Evolutionary conservation across 2,113 vertebrate species (phyloP).

Genomic region (Macheiramphus alcinus): DNA sequence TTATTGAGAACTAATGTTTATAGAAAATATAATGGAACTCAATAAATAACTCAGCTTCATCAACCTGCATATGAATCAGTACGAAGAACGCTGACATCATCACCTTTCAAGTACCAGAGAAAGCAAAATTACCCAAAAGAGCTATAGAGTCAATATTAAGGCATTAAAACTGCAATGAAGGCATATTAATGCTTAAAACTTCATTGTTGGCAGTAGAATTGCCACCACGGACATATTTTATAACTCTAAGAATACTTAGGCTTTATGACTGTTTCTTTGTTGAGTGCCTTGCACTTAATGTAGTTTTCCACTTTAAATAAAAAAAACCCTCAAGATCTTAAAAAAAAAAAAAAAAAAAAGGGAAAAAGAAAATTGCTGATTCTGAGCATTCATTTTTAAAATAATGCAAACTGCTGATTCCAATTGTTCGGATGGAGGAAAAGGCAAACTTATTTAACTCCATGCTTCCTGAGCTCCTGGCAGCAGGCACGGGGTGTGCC

Average conservation of each 20-base stretch:
- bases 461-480: conserved; percentile 66
- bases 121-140: conserved; percentile 88
- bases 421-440: conserved; percentile 71
- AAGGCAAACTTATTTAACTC: conserved; percentile 78
- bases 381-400: conserved; percentile 79
- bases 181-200: conserved; percentile 89
- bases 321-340: conserved; percentile 73
- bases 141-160: conserved; percentile 88
- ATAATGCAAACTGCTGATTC: conserved; percentile 85
- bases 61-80: conserved; percentile 88
- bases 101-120: conserved; percentile 87
- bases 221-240: conserved; percentile 86
- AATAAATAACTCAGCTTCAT: conserved; percentile 90
- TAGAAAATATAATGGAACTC: conserved; percentile 90
- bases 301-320: conserved; percentile 85
- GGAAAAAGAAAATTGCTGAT: conserved; percentile 78
- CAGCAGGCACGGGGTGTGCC: neutral
- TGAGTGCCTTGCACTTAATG: conserved; percentile 82
- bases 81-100: conserved; percentile 85
- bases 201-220: conserved; percentile 85
- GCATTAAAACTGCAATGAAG: conserved; percentile 88
- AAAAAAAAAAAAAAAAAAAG: conserved; percentile 42
- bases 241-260: conserved; percentile 84
- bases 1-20: conserved; percentile 93
- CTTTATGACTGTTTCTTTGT: conserved; percentile 83